Conservation (phyloP, 2,888 invertebrate genomes). For the Orthosia gracilis region DNA sequence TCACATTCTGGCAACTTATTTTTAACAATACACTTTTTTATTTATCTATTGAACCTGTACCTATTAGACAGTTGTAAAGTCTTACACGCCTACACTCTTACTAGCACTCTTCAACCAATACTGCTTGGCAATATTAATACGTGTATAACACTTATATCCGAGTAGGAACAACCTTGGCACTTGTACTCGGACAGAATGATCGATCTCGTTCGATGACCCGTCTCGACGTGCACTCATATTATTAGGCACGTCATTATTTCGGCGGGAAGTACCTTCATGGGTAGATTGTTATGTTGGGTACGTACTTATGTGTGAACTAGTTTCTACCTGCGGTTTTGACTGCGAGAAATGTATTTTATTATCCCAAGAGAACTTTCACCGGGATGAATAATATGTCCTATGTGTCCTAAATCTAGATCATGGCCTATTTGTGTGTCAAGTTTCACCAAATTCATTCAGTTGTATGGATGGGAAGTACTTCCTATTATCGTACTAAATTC, state of each 20-base stretch:
- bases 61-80: background rate
- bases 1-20: too few species aligned
- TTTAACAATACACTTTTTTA: too few species aligned
- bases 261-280: constrained; percentile 4
- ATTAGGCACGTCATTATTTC: constrained; percentile 33
- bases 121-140: background rate
- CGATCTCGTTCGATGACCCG: constrained; percentile 37
- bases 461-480: too few species aligned
- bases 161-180: constrained; percentile 3
- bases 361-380: too few species aligned
- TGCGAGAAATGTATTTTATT: too few species aligned
- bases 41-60: background rate
- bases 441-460: too few species aligned
- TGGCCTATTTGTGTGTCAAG: too few species aligned
- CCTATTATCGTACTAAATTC: background rate
- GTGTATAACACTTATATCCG: background rate
- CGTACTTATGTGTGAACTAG: background rate
- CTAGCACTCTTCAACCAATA: background rate
- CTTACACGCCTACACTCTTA: background rate
- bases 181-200: constrained; percentile 38
- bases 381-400: too few species aligned
- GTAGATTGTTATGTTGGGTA: background rate
- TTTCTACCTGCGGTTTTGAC: background rate
- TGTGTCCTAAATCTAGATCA: too few species aligned
- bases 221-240: constrained; percentile 5